Percentiles rank a stretch among this genome's conserved stretches.
phyloP scores from a whole-genome alignment of 2,113 vertebrate species.

The Grammomys surdaster region DNA sequence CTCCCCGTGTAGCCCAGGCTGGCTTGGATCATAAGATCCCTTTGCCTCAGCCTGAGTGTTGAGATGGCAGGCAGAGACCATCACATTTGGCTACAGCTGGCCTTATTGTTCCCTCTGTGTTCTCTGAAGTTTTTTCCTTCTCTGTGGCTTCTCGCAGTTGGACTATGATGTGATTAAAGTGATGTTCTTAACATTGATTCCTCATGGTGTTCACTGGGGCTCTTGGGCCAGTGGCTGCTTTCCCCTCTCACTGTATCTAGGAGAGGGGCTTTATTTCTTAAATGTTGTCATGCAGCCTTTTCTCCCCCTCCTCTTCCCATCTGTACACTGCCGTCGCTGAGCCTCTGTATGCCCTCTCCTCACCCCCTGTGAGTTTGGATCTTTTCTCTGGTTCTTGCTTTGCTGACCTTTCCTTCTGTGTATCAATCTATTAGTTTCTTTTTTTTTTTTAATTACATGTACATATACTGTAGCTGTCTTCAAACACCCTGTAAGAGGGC shows the following conservation, averaged over 20 bases:
- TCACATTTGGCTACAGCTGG: not conserved
- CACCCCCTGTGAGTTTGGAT: not conserved
- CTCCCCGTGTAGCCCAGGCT: not conserved
- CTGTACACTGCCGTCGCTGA: not conserved
- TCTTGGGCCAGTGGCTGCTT: not conserved
- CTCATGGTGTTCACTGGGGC: not conserved
- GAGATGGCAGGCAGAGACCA: no score
- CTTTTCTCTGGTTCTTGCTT: not conserved
- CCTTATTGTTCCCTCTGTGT: not conserved
- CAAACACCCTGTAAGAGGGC: no score
- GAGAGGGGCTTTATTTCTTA: not conserved
- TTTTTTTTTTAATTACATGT: no score
- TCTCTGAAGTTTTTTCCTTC: not conserved
- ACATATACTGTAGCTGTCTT: no score
- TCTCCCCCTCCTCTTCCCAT: not conserved
- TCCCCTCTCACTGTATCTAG: not conserved
- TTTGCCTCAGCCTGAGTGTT: not conserved
- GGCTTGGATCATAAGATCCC: not conserved
- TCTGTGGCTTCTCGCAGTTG: conserved; percentile 16
- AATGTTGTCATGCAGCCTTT: not conserved
- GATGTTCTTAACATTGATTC: not conserved
- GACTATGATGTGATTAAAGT: not conserved
- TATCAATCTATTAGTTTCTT: not conserved
- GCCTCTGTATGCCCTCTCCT: not conserved
- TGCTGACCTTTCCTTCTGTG: not conserved